Evolutionary conservation across 2,113 vertebrate genomes (phyloP).

Genomic region (Saccopteryx bilineata): DNA sequence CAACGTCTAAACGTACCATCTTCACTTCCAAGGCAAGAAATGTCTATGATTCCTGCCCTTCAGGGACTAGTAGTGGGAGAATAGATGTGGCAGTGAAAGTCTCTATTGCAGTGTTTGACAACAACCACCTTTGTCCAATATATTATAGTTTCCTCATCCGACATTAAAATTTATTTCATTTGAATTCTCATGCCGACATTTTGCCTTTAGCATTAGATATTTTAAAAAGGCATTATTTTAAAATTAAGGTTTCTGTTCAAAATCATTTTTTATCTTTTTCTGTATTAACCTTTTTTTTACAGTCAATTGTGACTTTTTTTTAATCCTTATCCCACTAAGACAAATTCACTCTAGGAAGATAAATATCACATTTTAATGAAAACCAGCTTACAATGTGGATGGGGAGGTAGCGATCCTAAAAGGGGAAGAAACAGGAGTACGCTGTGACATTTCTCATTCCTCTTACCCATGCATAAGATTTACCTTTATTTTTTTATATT

Average conservation of each 20-base stretch:
- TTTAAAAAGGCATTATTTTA: constrained; percentile 67
- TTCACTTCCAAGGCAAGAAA: background rate
- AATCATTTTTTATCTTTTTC: constrained; percentile 67
- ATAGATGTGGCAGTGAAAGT: background rate
- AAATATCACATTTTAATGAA: constrained; percentile 82
- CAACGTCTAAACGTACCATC: background rate
- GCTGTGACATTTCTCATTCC: constrained; percentile 73
- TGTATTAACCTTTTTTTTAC: constrained; percentile 25
- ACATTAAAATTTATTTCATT: constrained; percentile 11
- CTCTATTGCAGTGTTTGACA: background rate
- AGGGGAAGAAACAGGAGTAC: background rate
- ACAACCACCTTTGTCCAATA: background rate
- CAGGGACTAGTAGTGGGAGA: background rate
- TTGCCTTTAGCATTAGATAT: background rate
- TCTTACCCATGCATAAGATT: constrained; percentile 27
- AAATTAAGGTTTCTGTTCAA: constrained; percentile 69
- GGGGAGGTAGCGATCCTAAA: background rate
- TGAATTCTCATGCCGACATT: constrained; percentile 25
- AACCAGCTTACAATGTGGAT: constrained; percentile 36
- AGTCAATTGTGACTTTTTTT: constrained; percentile 69
- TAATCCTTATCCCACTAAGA: constrained; percentile 50
- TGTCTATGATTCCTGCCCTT: background rate
- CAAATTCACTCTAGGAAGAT: constrained; percentile 70
- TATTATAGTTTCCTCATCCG: background rate
- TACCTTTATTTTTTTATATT: constrained; percentile 69